A percentile compares a stretch with the other conserved stretches of the same genome.
phyloP scores from a whole-genome alignment of 1,140 invertebrate species.

The Dreissena rostriformis region DNA sequence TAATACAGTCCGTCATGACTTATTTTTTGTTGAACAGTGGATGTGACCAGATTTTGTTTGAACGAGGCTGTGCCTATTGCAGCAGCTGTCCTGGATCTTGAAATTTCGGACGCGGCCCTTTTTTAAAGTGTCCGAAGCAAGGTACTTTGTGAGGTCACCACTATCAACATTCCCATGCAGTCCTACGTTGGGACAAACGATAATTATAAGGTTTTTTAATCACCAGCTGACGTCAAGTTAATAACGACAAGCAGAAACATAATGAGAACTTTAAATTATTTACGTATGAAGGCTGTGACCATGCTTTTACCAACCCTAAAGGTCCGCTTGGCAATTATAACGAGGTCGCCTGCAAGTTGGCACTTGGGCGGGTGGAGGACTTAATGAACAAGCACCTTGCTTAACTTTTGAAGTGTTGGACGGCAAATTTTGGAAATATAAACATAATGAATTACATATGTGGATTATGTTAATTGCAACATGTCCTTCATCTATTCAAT shows the following conservation, averaged over 20 bases:
- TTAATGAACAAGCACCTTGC: conserved; percentile 41
- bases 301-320: conserved; percentile 32
- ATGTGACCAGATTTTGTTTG: conserved; percentile 77
- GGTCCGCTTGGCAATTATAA: conserved; percentile 38
- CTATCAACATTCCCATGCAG: conserved; percentile 71
- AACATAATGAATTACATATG: too few species aligned
- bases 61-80: conserved; percentile 73
- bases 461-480: too few species aligned
- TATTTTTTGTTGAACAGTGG: conserved; percentile 58
- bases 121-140: conserved; percentile 73
- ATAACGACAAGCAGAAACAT: conserved; percentile 9
- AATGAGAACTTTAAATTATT: conserved; percentile 23
- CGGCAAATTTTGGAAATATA: too few species aligned
- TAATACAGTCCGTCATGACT: too few species aligned
- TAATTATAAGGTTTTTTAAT: conserved; percentile 19
- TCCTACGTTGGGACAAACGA: conserved; percentile 73
- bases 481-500: too few species aligned
- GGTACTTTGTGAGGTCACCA: conserved; percentile 67
- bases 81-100: conserved; percentile 64
- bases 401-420: not conserved
- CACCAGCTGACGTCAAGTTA: conserved; percentile 17
- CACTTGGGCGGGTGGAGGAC: not conserved
- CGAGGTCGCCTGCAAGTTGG: not conserved
- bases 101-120: conserved; percentile 69
- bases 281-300: conserved; percentile 15